phyloP scores from a whole-genome alignment of 2,113 vertebrate genomes.

The Bufo bufo region DNA sequence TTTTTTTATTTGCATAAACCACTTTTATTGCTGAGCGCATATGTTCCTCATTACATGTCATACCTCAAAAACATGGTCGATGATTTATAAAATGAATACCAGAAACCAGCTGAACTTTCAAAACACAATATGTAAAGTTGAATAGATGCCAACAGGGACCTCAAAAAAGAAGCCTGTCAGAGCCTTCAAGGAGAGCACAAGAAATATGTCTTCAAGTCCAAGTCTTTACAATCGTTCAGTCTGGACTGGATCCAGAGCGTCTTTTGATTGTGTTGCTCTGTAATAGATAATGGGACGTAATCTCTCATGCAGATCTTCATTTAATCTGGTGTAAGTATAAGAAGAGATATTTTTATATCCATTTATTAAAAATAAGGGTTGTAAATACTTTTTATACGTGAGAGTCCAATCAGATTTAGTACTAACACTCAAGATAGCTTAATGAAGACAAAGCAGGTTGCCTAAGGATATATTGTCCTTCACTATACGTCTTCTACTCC shows the following conservation, averaged over 20 bases:
- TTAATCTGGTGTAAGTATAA: background rate
- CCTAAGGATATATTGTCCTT: constrained; percentile 2
- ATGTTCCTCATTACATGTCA: constrained; percentile 54
- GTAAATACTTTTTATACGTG: constrained; percentile 22
- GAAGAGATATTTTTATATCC: constrained; percentile 36
- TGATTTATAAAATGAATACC: constrained; percentile 55
- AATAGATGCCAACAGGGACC: constrained; percentile 45
- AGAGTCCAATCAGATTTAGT: background rate
- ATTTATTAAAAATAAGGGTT: constrained; percentile 21
- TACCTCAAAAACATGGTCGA: constrained; percentile 54
- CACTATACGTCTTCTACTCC: background rate
- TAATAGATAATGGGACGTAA: constrained; percentile 27
- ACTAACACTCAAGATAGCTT: background rate
- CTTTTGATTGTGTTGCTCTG: constrained; percentile 26
- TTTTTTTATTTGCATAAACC: constrained; percentile 50
- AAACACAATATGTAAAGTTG: constrained; percentile 52
- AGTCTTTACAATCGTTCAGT: constrained; percentile 19
- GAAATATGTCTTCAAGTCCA: constrained; percentile 22
- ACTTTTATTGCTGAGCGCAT: constrained; percentile 33
- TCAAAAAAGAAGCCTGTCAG: constrained; percentile 38
- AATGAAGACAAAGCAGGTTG: background rate
- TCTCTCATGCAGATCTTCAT: constrained; percentile 33
- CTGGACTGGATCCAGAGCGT: constrained; percentile 6
- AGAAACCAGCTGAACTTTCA: constrained; percentile 51
- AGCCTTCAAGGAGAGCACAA: constrained; percentile 22